Conservation (phyloP, 2,888 invertebrate genomes). For the Harpalus rufipes region DNA sequence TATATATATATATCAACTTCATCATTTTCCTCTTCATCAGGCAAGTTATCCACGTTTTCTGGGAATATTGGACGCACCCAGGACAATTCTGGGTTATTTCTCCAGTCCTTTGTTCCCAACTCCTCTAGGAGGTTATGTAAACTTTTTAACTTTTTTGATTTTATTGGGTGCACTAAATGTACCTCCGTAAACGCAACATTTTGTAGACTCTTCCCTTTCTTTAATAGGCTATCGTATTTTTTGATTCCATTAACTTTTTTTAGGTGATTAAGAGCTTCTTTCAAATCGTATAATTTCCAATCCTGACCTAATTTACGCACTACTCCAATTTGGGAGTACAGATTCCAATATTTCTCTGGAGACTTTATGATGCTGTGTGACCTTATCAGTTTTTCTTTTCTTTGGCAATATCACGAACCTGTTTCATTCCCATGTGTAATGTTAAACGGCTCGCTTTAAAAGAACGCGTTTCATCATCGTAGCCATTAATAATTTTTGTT, state of each 20-base stretch:
- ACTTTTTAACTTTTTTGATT: not conserved
- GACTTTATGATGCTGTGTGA: not conserved
- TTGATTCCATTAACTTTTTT: constrained; percentile 51
- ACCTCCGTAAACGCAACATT: not conserved
- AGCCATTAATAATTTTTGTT: constrained; percentile 68
- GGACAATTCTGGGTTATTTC: constrained; percentile 2
- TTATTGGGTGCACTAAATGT: not conserved
- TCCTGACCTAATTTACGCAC: constrained; percentile 36
- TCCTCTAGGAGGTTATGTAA: not conserved
- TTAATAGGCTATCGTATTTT: not conserved
- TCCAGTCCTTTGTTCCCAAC: not conserved
- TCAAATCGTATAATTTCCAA: constrained; percentile 41
- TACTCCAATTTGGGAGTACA: constrained; percentile 37
- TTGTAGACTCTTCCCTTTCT: constrained; percentile 1
- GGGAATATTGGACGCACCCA: constrained; percentile 10
- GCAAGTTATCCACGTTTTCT: not conserved
- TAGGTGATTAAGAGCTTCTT: constrained; percentile 21
- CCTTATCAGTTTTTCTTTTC: constrained; percentile 27
- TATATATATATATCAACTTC: too few species aligned
- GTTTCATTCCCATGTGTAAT: constrained; percentile 69
- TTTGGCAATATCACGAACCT: constrained; percentile 68
- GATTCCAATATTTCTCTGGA: not conserved
- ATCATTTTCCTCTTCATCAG: constrained; percentile 18
- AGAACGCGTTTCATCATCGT: constrained; percentile 64
- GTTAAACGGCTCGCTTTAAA: constrained; percentile 67